Evolutionary conservation across 1,140 invertebrate species (phyloP).

Genomic region (Lethocerus indicus): DNA sequence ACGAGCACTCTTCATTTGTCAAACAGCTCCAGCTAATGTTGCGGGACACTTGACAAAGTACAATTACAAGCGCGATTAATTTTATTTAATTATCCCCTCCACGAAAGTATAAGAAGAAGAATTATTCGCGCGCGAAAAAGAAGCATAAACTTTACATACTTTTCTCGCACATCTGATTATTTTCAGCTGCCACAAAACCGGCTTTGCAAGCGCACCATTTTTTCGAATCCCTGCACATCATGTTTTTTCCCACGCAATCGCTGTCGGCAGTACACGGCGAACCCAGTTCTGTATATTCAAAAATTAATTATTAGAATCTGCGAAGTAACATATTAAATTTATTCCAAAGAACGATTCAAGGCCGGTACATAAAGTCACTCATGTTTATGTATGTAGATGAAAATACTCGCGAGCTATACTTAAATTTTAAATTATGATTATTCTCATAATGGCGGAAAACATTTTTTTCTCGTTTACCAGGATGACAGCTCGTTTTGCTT

Average conservation of each 20-base stretch:
- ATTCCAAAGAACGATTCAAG: too few relatives aligned
- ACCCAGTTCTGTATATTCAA: conserved; percentile 19
- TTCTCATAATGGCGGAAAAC: too few relatives aligned
- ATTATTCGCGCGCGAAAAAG: neutral
- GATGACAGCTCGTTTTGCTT: conserved; percentile 14
- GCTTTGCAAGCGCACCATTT: conserved; percentile 18
- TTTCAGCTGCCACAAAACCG: conserved; percentile 10
- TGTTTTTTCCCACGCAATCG: conserved; percentile 8
- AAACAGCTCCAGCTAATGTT: conserved; percentile 14
- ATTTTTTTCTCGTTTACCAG: too few relatives aligned
- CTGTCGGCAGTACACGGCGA: conserved; percentile 13
- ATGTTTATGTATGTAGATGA: too few relatives aligned
- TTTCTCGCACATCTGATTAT: conserved; percentile 19
- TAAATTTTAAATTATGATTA: too few relatives aligned
- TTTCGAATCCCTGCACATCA: conserved; percentile 16
- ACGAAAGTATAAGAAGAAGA: neutral
- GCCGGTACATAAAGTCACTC: too few relatives aligned
- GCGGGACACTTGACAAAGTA: conserved; percentile 11
- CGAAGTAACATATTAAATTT: too few relatives aligned
- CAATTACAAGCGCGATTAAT: neutral
- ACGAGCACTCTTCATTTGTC: conserved; percentile 17
- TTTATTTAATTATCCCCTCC: neutral
- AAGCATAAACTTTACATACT: conserved; percentile 13
- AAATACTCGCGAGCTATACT: too few relatives aligned
- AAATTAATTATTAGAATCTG: too few relatives aligned